Conservation (phyloP, 1,140 invertebrate species). For the Belonocnema kinseyi region DNA sequence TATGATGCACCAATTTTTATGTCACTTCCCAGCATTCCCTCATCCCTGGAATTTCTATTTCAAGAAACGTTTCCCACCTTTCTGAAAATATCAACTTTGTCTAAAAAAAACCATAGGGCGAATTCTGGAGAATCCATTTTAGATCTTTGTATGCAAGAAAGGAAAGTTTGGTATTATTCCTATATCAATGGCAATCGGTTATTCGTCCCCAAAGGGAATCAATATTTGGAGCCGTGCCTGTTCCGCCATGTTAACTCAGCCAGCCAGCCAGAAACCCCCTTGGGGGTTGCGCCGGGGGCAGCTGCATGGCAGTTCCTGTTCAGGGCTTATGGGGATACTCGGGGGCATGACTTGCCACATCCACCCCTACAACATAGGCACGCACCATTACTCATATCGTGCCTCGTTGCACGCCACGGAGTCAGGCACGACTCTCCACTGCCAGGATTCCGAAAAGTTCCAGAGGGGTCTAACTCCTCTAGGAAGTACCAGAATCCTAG, state of each 20-base stretch:
- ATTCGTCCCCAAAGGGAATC: constrained; percentile 65
- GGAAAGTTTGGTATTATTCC: constrained; percentile 24
- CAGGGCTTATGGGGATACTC: constrained; percentile 65
- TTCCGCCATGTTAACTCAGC: constrained; percentile 68
- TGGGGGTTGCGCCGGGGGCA: constrained; percentile 65
- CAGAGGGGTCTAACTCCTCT: constrained; percentile 45
- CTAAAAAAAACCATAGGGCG: not conserved
- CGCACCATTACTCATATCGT: constrained; percentile 75
- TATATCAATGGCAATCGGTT: constrained; percentile 47
- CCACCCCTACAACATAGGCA: constrained; percentile 70
- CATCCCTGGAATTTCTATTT: too few relatives aligned
- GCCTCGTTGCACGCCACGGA: constrained; percentile 68
- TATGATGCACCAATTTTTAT: too few relatives aligned
- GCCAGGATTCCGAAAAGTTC: constrained; percentile 42
- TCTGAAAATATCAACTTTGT: not conserved
- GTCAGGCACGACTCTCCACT: constrained; percentile 49
- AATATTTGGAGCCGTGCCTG: constrained; percentile 70
- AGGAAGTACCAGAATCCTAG: constrained; percentile 38
- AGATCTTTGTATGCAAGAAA: not conserved
- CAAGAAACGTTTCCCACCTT: too few relatives aligned
- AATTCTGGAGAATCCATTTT: not conserved
- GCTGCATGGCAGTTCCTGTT: constrained; percentile 58
- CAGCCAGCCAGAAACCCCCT: constrained; percentile 57
- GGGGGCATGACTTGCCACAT: constrained; percentile 70
- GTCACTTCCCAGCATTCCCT: too few relatives aligned